Evolutionary conservation across 1,140 invertebrate species (phyloP).

Genomic region (Helicoverpa armigera): DNA sequence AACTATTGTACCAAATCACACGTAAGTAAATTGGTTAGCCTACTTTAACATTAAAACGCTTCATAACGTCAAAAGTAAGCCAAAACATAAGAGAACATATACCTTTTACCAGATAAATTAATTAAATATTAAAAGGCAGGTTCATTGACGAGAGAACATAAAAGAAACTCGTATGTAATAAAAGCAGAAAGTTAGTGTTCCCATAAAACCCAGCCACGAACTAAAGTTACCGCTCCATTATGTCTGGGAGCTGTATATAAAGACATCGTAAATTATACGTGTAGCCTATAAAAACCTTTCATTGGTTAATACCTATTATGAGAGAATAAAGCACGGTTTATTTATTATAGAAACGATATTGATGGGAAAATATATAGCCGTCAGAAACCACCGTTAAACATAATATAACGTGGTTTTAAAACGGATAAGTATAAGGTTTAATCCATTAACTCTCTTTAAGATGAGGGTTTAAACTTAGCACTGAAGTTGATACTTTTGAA

Average conservation of each 20-base stretch:
- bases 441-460: too few relatives aligned
- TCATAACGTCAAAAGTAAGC: too few relatives aligned
- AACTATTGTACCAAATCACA: too few relatives aligned
- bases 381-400: too few relatives aligned
- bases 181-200: neutral
- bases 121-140: neutral
- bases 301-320: constrained; percentile 8
- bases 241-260: neutral
- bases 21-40: too few relatives aligned
- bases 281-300: neutral
- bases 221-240: constrained; percentile 12
- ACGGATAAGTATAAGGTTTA: too few relatives aligned
- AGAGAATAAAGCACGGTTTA: neutral
- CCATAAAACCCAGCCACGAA: neutral
- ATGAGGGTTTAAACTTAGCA: too few relatives aligned
- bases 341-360: neutral
- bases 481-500: too few relatives aligned
- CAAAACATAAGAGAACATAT: too few relatives aligned
- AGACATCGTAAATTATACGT: constrained; percentile 10
- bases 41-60: too few relatives aligned
- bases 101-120: too few relatives aligned
- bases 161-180: neutral
- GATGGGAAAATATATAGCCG: too few relatives aligned
- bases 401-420: neutral
- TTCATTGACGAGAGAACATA: neutral